These are phyloP conservation scores for Athalia circularis DNA, from an alignment of 2,888 invertebrate genomes.

Conservation along the genomic window DNA sequence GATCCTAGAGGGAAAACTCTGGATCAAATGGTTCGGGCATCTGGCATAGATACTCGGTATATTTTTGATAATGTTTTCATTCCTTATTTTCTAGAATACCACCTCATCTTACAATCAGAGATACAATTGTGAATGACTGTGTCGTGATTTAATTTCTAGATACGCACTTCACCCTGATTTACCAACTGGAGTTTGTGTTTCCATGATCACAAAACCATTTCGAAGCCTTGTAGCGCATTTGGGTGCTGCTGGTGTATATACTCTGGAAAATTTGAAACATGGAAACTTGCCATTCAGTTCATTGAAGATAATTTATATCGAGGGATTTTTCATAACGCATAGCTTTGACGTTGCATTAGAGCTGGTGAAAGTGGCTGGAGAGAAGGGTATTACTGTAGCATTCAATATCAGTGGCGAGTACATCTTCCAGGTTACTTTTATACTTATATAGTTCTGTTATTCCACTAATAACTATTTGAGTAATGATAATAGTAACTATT, in stretches of 20 bases:
- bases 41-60: constrained; percentile 68
- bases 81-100: no score
- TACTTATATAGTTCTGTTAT: neutral
- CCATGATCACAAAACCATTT: constrained; percentile 65
- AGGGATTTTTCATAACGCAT: constrained; percentile 72
- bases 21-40: constrained; percentile 62
- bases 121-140: constrained; percentile 13
- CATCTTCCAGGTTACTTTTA: constrained; percentile 64
- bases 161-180: constrained; percentile 65
- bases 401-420: constrained; percentile 72
- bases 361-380: constrained; percentile 64
- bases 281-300: constrained; percentile 60
- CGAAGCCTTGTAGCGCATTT: constrained; percentile 70
- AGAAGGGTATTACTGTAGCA: constrained; percentile 65
- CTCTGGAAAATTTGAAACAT: constrained; percentile 61
- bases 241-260: constrained; percentile 70
- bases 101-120: neutral
- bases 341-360: constrained; percentile 69
- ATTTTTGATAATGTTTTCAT: neutral
- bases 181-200: constrained; percentile 70
- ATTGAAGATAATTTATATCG: constrained; percentile 70
- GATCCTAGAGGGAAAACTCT: constrained; percentile 67
- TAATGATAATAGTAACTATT: neutral
- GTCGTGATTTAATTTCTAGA: constrained; percentile 56
- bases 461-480: neutral